Base-by-base conservation (phyloP, 2,888 invertebrate genomes). In the Dolichopus griseipennis region DNA sequence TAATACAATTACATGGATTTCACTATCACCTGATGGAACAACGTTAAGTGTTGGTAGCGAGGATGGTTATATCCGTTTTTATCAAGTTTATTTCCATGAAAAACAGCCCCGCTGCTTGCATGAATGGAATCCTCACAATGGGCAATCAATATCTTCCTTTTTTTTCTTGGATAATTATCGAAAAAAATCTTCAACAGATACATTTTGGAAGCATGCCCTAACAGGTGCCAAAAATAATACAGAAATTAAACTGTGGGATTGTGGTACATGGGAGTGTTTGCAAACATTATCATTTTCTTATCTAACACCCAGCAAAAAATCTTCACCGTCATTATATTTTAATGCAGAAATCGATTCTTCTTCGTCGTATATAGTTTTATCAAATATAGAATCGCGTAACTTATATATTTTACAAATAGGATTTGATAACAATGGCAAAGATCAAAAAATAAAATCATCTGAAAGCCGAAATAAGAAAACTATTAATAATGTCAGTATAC, bases 111-210 rank as follows among this genome's bases (percentile, higher is more conserved):
- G 92, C 72, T 95, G 94, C 81, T 83, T 97, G 71, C 95, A 97
- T 83, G 88, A 93, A 77, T 96, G 97, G 97, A 87, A 88, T 77
- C 97, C 97, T 1, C 97, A 97, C 78, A 90, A 87, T 64, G 95
- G 95, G 7, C 88, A 90, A 75, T 90, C 95, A 0, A 86, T 97
- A 69, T 91, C 92, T 52, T 92, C 90, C 33, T 85, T 97, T n/a
- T 91, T 93, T 82, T 97, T 97, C 82, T 85, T 97, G 7, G 97
- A 97, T 81, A 93, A 97, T 81, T 89, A 95, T 81, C 90, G 94
- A 76, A 90, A 91, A 75, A 88, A 90, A 75, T 90, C 88, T 70
- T 86, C 86, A 70, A 84, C 89, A 0, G 91, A 91, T 77, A 74
- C 79, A 3, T 95, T 96, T 81, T 98, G 98, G 97, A 95, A 95